phyloP scores from a whole-genome alignment of 2,888 invertebrate genomes.

The Odontothrips loti region DNA sequence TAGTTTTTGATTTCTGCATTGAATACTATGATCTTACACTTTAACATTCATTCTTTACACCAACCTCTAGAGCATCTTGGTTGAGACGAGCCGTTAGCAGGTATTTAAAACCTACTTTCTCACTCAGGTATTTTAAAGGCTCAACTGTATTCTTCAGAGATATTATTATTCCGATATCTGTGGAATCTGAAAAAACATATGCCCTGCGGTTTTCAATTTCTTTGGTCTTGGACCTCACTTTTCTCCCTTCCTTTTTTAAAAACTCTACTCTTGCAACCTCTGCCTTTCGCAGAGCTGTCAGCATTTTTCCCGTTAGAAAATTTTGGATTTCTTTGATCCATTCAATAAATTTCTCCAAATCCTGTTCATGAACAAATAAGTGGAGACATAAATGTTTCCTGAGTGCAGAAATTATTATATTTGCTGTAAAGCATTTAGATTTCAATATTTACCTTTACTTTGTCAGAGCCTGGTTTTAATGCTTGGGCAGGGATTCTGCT shows the following conservation, averaged over 20 bases:
- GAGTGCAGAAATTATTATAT: not conserved
- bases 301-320: not conserved
- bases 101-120: not conserved
- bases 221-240: not conserved
- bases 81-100: not conserved
- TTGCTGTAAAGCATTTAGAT: not conserved
- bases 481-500: not conserved
- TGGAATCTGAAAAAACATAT: not conserved
- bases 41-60: too few species aligned
- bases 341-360: not conserved
- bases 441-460: not conserved
- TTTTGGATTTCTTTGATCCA: not conserved
- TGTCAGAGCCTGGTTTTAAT: not conserved
- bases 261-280: too few species aligned
- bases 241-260: not conserved
- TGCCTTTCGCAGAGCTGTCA: not conserved
- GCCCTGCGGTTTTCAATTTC: not conserved
- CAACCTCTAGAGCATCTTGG: not conserved
- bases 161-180: not conserved
- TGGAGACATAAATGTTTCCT: not conserved
- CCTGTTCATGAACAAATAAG: not conserved
- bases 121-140: not conserved
- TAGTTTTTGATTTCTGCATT: not conserved
- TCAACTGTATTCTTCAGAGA: not conserved
- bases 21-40: not conserved